Percentiles rank a stretch among this genome's conserved stretches.
These are phyloP conservation scores for Crenichthys baileyi DNA, from an alignment of 2,797 vertebrate species.

Conservation along the genomic window DNA sequence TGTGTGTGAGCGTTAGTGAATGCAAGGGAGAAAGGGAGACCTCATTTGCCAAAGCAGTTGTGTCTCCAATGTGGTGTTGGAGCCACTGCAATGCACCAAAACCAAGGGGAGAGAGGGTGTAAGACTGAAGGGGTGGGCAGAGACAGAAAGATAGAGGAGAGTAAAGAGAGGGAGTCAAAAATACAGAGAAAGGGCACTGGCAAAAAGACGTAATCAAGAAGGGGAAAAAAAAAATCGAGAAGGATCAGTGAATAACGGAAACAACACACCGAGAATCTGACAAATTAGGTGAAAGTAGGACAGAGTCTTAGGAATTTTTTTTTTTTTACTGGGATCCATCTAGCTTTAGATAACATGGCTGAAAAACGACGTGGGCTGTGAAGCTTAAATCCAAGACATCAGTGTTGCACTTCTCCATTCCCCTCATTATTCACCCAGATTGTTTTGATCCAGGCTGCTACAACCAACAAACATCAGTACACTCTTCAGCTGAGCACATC, in stretches of 20 bases:
- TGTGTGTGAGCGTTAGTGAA: constrained; percentile 7
- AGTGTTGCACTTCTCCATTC: constrained; percentile 51
- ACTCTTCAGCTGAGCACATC: constrained; percentile 31
- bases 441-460: constrained; percentile 38
- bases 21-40: constrained; percentile 62
- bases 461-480: constrained; percentile 39
- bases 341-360: constrained; percentile 48
- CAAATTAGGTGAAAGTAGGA: constrained; percentile 14
- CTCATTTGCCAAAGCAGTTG: constrained; percentile 79
- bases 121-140: constrained; percentile 70
- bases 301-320: constrained; percentile 35
- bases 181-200: constrained; percentile 53
- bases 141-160: constrained; percentile 47
- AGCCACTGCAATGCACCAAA: constrained; percentile 87
- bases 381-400: constrained; percentile 50
- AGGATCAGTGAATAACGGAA: constrained; percentile 28
- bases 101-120: constrained; percentile 79
- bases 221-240: constrained; percentile 28
- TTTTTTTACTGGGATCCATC: constrained; percentile 55
- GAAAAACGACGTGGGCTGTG: constrained; percentile 34
- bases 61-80: constrained; percentile 79
- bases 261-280: constrained; percentile 34
- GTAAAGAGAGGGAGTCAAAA: constrained; percentile 60
- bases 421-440: constrained; percentile 53
- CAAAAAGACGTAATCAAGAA: constrained; percentile 39